A percentile compares a stretch with the other conserved stretches of the same genome.
Conservation (phyloP, 1,140 invertebrate genomes). For the Cotesia vestalis region DNA sequence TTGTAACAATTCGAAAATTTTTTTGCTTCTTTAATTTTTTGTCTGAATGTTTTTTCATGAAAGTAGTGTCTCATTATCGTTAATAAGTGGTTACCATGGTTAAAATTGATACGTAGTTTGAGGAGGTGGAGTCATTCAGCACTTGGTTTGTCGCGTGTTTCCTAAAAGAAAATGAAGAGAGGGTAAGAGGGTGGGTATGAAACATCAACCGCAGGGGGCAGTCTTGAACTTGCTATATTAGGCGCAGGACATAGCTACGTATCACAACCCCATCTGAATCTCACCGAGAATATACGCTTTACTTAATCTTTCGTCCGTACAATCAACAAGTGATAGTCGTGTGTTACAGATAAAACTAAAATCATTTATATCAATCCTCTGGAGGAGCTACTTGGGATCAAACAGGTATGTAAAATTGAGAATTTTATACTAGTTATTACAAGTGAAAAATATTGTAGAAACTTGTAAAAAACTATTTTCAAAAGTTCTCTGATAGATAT, state of each 20-base stretch:
- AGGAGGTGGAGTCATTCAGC: conserved; percentile 25
- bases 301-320: conserved; percentile 1
- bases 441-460: no score
- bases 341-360: no score
- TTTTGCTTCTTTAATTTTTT: no score
- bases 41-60: no score
- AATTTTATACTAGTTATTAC: no score
- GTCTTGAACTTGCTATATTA: conserved; percentile 59
- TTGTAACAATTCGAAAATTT: no score
- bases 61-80: no score
- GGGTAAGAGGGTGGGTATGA: conserved; percentile 41
- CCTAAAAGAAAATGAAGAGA: background rate
- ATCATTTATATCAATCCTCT: no score
- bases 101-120: conserved; percentile 54
- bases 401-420: no score
- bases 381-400: no score
- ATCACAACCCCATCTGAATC: conserved; percentile 55
- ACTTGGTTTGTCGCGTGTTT: background rate
- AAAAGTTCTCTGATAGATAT: no score
- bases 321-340: conserved; percentile 29
- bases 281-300: conserved; percentile 28
- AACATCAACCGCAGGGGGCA: conserved; percentile 39
- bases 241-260: conserved; percentile 53
- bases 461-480: no score
- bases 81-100: conserved; percentile 30